phyloP scores from a whole-genome alignment of 2,113 vertebrate genomes.

The Pachyramphus minor region DNA sequence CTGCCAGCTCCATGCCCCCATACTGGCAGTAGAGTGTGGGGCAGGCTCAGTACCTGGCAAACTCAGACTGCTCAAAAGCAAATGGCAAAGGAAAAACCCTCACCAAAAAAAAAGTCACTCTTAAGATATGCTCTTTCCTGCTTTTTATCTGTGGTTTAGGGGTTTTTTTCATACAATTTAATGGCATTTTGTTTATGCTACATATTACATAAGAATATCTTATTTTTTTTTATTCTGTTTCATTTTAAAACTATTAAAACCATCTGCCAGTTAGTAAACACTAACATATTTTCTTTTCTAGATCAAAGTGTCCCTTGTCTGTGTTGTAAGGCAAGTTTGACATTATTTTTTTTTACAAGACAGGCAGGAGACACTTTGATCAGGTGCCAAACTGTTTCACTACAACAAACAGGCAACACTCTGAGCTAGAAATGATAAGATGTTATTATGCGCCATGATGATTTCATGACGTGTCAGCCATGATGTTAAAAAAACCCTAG shows the following conservation, averaged over 20 bases:
- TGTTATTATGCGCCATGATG: not conserved
- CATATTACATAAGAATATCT: not conserved
- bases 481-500: not conserved
- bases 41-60: not conserved
- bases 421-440: slow-evolving; percentile 47
- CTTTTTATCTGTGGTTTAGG: not conserved
- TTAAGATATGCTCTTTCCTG: not conserved
- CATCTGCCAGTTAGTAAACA: slow-evolving; percentile 63
- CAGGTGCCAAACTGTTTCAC: slow-evolving; percentile 42
- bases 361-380: slow-evolving; percentile 58
- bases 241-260: slow-evolving; percentile 55
- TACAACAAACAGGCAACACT: slow-evolving; percentile 57
- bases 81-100: not conserved
- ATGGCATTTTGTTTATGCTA: not conserved
- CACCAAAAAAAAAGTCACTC: not conserved
- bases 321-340: slow-evolving; percentile 45
- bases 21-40: fast-evolving
- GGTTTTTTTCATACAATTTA: not conserved
- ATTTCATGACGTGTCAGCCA: slow-evolving; percentile 21
- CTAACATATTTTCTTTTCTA: slow-evolving; percentile 54
- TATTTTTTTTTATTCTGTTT: slow-evolving; percentile 26
- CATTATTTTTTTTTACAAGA: slow-evolving; percentile 51
- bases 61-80: not conserved
- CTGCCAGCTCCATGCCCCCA: not conserved
- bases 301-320: slow-evolving; percentile 62